Base-by-base conservation (phyloP, 1,140 invertebrate genomes). In the Dinothrombium tinctorium region DNA sequence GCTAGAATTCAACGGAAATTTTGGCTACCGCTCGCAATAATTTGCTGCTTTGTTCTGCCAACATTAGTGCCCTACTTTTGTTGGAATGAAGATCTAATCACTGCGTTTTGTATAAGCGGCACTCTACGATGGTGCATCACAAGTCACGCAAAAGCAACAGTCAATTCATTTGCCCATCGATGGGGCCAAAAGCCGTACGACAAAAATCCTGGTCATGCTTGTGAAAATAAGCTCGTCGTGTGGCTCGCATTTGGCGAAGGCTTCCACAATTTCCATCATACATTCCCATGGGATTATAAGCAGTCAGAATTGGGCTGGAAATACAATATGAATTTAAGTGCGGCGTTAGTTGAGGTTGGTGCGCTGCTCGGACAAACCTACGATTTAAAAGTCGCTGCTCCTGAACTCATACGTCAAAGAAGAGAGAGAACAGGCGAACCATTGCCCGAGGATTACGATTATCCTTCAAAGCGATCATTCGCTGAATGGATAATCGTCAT, bases 251-350 rank as follows among this genome's bases (percentile, higher is more conserved):
- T 62, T 15, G 69, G 68, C 3, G 68, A 70, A 54, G 64, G 65
- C 9, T 65, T 32, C 19, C 39, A 40, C 17, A 40, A 40, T 22
- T 40, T 22, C 17, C 39, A 40, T 32, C 39, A 40, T n/a, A 40
- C 26, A 12, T 94, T 94, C 62, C 87, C 87, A 0, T 81, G 80
- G 70, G 87, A 94, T 54, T 87, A 87, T 65, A 78, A 81, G 54
- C 73, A 78, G 2, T 66, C 76, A 4, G 79, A 83, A 53, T 61
- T 81, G 0, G 77, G 82, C 29, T 80, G 76, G 59, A 65, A 51
- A 33, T 48, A 61, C 19, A 64, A 64, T 43, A 24, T 67, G 52
- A n/a, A n/a, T n/a, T n/a, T n/a, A n/a, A 55, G 62, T 1, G 65
- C 59, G 6, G 49, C 65, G 22, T 71, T 73, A 50, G 72, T 74